Evolutionary conservation across 2,797 vertebrate species (phyloP).

Genomic region (Alauda arvensis): DNA sequence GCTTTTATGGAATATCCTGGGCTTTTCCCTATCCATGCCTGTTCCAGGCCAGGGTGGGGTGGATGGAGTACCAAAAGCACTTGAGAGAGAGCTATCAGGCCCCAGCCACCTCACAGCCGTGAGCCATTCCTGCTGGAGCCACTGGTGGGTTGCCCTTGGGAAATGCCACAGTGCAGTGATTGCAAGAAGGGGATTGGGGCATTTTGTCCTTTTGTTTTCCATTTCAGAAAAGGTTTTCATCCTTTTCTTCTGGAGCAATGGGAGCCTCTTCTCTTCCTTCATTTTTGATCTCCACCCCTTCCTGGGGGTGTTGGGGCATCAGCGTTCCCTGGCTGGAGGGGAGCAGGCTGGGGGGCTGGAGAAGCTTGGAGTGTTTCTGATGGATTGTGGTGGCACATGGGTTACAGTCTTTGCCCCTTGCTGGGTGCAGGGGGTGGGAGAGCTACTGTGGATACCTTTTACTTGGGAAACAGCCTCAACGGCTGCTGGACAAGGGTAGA

Average conservation of each 20-base stretch:
- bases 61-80: neutral
- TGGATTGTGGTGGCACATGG: rapidly evolving
- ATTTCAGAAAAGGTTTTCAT: neutral
- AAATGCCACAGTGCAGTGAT: neutral
- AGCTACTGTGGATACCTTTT: neutral
- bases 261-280: neutral
- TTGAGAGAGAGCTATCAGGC: neutral
- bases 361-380: rapidly evolving
- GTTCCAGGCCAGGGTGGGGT: neutral
- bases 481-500: neutral
- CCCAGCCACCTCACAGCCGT: neutral
- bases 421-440: neutral
- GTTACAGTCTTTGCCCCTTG: neutral
- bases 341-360: neutral
- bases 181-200: rapidly evolving
- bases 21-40: neutral
- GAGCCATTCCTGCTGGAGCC: neutral
- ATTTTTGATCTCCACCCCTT: rapidly evolving
- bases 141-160: rapidly evolving
- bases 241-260: neutral
- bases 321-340: neutral
- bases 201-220: neutral
- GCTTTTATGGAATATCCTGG: neutral
- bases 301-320: neutral
- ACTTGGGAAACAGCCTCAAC: neutral